Conservation (phyloP, 2,113 vertebrate genomes). For the Muntiacus reevesi region DNA sequence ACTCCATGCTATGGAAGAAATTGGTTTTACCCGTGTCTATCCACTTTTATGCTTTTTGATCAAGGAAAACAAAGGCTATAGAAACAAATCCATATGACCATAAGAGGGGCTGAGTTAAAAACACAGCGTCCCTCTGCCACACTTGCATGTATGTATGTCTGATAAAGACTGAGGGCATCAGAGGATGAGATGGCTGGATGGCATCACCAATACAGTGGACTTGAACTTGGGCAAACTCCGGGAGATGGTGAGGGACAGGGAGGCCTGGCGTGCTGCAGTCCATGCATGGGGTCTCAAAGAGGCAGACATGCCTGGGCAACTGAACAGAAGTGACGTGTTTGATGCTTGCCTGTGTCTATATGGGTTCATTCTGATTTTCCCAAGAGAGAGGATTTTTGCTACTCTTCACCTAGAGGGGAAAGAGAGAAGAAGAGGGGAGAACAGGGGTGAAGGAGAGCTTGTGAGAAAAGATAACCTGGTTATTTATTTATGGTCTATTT, state of each 20-base stretch:
- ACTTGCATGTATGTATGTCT: neutral
- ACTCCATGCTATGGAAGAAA: accelerated
- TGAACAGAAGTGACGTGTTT: neutral
- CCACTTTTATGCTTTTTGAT: neutral
- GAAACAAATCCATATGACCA: neutral
- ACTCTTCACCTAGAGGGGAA: neutral
- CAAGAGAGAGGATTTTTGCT: constrained; percentile 3
- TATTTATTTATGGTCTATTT: constrained; percentile 65
- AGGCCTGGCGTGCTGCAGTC: neutral
- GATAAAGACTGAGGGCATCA: neutral
- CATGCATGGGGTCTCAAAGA: neutral
- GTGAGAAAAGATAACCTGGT: neutral
- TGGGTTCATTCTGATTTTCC: neutral
- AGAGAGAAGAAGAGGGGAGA: neutral
- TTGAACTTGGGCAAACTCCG: neutral
- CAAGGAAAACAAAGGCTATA: constrained; percentile 10
- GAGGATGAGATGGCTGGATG: neutral
- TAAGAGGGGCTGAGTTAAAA: neutral
- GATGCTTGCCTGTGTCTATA: accelerated
- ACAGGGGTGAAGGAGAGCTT: neutral
- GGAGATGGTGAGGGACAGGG: neutral
- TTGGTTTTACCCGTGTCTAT: neutral
- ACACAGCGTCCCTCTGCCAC: neutral
- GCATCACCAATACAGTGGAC: neutral
- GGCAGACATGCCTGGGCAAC: accelerated